phyloP scores from a whole-genome alignment of 2,797 vertebrate species.

The Schizothorax lantsangensis region DNA sequence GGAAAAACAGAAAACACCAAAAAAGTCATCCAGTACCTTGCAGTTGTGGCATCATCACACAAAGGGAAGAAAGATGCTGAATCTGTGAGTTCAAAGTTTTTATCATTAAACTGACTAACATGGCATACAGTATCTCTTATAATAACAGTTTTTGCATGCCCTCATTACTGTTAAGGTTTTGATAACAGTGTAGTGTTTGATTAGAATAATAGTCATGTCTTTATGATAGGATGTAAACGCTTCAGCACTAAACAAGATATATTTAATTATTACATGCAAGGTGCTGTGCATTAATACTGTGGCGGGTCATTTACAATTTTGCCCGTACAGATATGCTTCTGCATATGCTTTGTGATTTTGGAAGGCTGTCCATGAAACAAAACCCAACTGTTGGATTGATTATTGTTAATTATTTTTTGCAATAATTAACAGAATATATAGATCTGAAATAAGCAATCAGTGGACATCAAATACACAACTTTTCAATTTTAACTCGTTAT shows the following conservation, averaged over 20 bases:
- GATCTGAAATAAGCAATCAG: background rate
- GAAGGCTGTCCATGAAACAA: background rate
- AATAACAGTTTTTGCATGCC: background rate
- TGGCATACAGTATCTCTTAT: background rate
- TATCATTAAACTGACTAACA: background rate
- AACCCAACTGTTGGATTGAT: background rate
- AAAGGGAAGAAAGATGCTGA: slow-evolving; percentile 95
- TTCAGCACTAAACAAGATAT: slow-evolving; percentile 24
- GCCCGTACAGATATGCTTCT: background rate
- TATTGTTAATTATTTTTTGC: background rate
- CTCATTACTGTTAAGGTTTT: background rate
- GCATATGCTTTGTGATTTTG: background rate
- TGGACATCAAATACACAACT: background rate
- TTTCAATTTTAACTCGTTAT: slow-evolving; percentile 55
- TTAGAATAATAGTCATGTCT: slow-evolving; percentile 11
- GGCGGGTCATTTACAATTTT: background rate
- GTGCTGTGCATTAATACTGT: background rate
- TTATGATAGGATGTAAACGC: slow-evolving; percentile 6
- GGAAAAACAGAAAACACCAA: slow-evolving; percentile 99
- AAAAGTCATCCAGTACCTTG: slow-evolving; percentile 98
- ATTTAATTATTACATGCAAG: background rate
- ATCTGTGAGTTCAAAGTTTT: slow-evolving; percentile 83
- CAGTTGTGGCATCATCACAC: slow-evolving; percentile 94
- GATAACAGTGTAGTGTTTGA: background rate
- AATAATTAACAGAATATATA: background rate